Conservation (phyloP, 2,888 invertebrate species). For the Trissoscelio sp. region DNA sequence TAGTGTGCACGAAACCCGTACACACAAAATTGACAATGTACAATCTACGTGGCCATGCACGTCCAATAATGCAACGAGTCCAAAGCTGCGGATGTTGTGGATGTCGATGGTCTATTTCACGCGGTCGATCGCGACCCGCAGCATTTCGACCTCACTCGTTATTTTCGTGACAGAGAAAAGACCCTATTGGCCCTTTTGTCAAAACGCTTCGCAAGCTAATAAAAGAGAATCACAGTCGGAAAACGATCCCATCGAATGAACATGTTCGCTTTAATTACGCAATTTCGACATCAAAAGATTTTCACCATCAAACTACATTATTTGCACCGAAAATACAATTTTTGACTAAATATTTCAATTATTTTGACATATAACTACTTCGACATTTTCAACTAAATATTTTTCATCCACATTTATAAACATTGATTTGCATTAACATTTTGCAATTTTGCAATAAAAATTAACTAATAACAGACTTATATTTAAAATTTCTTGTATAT, state of each 20-base stretch:
- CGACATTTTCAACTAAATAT: neutral
- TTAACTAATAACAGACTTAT: too few species aligned
- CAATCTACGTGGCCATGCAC: slow-evolving; percentile 77
- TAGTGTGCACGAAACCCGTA: slow-evolving; percentile 65
- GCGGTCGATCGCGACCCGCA: slow-evolving; percentile 79
- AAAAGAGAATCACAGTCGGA: slow-evolving; percentile 69
- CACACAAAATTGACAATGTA: slow-evolving; percentile 80
- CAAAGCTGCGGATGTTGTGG: slow-evolving; percentile 71
- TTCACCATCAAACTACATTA: slow-evolving; percentile 27
- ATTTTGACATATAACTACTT: slow-evolving; percentile 17
- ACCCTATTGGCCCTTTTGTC: slow-evolving; percentile 69
- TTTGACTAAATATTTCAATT: slow-evolving; percentile 44
- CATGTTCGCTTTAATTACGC: slow-evolving; percentile 68
- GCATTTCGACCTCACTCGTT: slow-evolving; percentile 70
- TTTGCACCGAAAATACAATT: slow-evolving; percentile 43
- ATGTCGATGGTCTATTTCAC: slow-evolving; percentile 77
- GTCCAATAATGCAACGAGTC: slow-evolving; percentile 79
- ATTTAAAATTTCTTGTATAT: too few species aligned
- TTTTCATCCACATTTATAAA: neutral
- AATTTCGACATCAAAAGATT: slow-evolving; percentile 64
- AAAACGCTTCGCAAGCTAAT: slow-evolving; percentile 70
- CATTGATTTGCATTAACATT: too few species aligned
- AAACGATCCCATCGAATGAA: slow-evolving; percentile 57
- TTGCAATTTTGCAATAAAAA: too few species aligned
- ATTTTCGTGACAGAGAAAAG: slow-evolving; percentile 67